These are phyloP conservation scores for Pipra filicauda DNA, from an alignment of 2,113 vertebrate genomes.

Conservation along the genomic window DNA sequence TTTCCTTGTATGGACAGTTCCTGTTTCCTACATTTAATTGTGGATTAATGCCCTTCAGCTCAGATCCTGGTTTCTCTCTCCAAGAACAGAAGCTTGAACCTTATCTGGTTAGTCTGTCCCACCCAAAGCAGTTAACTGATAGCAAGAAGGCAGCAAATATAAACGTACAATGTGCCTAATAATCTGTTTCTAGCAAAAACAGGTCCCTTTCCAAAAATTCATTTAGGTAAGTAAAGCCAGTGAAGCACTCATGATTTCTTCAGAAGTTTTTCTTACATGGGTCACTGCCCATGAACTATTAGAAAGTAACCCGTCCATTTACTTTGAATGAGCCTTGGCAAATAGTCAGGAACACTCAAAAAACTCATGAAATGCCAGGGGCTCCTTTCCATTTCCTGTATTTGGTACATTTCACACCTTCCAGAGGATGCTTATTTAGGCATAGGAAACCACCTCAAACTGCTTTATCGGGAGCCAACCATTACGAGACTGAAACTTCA, in stretches of 20 bases:
- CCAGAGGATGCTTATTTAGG: background rate
- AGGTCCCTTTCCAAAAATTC: background rate
- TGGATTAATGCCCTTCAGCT: background rate
- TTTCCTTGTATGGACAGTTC: background rate
- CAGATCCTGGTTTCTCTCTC: background rate
- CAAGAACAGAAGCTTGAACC: background rate
- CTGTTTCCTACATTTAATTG: background rate
- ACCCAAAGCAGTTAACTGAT: background rate
- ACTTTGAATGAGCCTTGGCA: background rate
- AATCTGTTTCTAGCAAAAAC: background rate
- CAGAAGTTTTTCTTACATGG: background rate
- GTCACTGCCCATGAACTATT: background rate
- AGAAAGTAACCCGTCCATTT: background rate
- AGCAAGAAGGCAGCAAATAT: background rate
- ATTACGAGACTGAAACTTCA: background rate
- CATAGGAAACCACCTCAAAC: background rate
- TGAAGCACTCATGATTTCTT: background rate
- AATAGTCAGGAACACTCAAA: background rate
- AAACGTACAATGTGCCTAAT: background rate
- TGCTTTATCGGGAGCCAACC: background rate
- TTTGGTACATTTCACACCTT: slow-evolving; percentile 16
- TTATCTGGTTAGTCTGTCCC: background rate
- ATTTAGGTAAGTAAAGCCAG: background rate
- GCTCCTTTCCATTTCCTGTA: background rate
- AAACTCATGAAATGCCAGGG: background rate